Base-by-base conservation (phyloP, 2,797 vertebrate species). In the Coreius guichenoti region DNA sequence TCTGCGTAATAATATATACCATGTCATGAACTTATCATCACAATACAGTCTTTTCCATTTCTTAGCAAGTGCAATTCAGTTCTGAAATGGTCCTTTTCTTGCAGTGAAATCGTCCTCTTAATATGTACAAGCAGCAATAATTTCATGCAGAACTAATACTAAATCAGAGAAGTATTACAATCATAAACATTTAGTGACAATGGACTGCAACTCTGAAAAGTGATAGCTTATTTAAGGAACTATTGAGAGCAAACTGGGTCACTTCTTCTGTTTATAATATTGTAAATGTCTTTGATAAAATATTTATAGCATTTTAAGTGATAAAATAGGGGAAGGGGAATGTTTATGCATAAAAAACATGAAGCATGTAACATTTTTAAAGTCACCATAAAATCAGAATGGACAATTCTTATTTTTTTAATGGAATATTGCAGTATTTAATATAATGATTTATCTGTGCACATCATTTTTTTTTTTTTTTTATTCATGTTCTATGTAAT, bases 211-310 rank as follows among this genome's bases (percentile, higher is more conserved):
- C 36, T 80, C 19, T 36, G 26, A 63, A 67, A 39, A 45, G 54
- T 58, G 74, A 31, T 21, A 80, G 43, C 63, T 56, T 36, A 49
- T 83, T 69, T 39, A 26, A 76, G 23, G 33, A 61, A 29, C 29
- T 26, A 56, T 65, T 56, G 43, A 73, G 19, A 16, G 68, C 72
- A 79, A 39, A 39, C 77, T 4, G 31, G 69, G 21, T 14, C 78
- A 54, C 58, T 36, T 43, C 43, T 74, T 58, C 8, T 54, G 58
- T 14, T 54, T 70, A 19, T 12, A 51, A 70, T 82, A 85, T 75
- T 78, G 39, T 82, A 83, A 83, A 74, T 84, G 39, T 79, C 84
- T 77, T 56, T 72, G 8, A 82, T 65, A 43, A 67, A 83, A 79
- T 70, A 5, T 84, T 63, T 84, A 17, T 36, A 81, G 61, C 36